Evolutionary conservation across 2,888 invertebrate species (phyloP), one percentile per base, ranked within the genome.

Genomic region (Chaitophorus viminalis): DNA sequence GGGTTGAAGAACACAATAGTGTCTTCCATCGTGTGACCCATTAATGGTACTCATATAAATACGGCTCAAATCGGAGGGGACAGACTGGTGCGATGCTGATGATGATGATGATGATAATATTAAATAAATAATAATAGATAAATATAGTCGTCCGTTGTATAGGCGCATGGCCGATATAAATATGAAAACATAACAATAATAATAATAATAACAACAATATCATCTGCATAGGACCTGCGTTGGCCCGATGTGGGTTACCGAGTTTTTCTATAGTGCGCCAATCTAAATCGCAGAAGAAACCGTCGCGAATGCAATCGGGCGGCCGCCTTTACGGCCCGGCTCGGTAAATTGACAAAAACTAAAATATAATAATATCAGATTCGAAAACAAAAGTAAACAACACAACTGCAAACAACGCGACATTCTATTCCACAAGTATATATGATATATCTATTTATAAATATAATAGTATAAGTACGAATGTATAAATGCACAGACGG

Each of bases 331-430:
- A 36, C 31, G 36, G 25, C 21, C 33, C 74, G 36, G 36, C 36
- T 18, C 17, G 31, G 70, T 70, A 75, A 75, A 75, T 39, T 9
- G 18, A 60, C 5, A 36, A 36, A 25, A 25, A 33, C 60, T 60
- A 21, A 14, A 39, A 54, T 39, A 74, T 52, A 33, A 54, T 54
- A 25, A 29, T 60, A 54, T 39, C 9, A 31, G 65, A 65, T 60
- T 29, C 8, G 83, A 78, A 77, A 77, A 78, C 77, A 78, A 86
- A 72, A 86, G 86, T 78, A 86, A 86, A 86, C 52, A 60, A 60
- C 14, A 31, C 70, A 14, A 29, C 21, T 54, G 54, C 54, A 21
- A 60, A 65, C 74, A 18, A n/a, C 54, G 33, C 3, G 17, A 18
- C n/a, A 11, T 52, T 52, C 25, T 17, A 39, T 39, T 25, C 3